Percentiles rank a stretch among this genome's conserved stretches.
phyloP scores from a whole-genome alignment of 2,888 invertebrate species.

The Synanthedon vespiformis region DNA sequence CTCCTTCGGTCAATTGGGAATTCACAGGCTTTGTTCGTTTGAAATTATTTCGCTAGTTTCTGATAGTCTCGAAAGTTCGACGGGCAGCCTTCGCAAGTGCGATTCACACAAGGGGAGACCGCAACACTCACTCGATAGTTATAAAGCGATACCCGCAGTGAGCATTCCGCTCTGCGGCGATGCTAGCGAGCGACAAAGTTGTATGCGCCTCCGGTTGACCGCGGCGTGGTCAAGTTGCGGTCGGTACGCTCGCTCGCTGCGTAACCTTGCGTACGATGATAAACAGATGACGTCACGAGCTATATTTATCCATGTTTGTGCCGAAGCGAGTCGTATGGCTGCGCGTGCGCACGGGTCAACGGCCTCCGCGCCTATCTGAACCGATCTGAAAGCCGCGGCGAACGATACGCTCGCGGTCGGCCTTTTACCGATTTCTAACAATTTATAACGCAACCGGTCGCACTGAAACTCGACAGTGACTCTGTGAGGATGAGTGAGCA shows the following conservation, averaged over 20 bases:
- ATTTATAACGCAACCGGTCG: conserved; percentile 1
- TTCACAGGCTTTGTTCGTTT: background rate
- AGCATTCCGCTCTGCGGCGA: background rate
- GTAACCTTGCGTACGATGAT: conserved; percentile 67
- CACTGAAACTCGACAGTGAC: conserved; percentile 17
- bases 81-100: background rate
- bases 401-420: conserved; percentile 23
- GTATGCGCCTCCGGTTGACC: background rate
- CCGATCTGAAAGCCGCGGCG: conserved; percentile 37
- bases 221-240: conserved; percentile 31
- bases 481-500: conserved; percentile 35
- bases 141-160: background rate
- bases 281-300: conserved; percentile 63
- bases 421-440: conserved; percentile 21
- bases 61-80: background rate
- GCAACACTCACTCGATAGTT: background rate
- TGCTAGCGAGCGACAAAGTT: background rate
- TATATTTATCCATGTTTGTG: conserved; percentile 54
- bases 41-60: background rate
- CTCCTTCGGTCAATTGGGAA: background rate
- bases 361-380: conserved; percentile 38
- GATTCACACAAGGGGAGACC: background rate
- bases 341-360: conserved; percentile 54
- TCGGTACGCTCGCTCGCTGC: conserved; percentile 16
- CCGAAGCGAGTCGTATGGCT: conserved; percentile 29